Evolutionary conservation across 1,140 invertebrate genomes (phyloP), one percentile per base, ranked within the genome.

Genomic region (Cyphomyrmex costatus): DNA sequence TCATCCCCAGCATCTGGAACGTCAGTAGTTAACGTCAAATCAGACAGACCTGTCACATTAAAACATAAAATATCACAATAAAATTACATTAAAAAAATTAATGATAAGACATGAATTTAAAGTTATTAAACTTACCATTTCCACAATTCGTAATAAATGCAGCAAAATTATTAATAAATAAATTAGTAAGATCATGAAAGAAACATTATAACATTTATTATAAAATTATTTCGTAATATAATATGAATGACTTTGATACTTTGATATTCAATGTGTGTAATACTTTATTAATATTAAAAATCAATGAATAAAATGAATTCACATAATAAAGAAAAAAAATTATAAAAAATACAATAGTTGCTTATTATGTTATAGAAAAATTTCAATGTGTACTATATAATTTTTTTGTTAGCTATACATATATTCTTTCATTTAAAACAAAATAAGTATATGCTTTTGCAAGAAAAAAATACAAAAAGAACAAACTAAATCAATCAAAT

Each of bases 1-100:
- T 98, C 97, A 94, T 98, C 97, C 83, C 97, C 97, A 89, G 96
- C 96, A 95, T 97, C 97, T 96, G 96, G 92, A 51, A 91, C 87
- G 89, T 93, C 91, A 61, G 89, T 76, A 76, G 91, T 93, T 58
- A 93, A 89, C 7, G 92, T 91, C 46, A 96, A 96, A 93, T 96
- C 96, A 56, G 96, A 94, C 90, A 96, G 94, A 92, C 96, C 96
- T 96, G 73, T 14, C 87, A 88, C 65, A 91, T 86, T 87, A 78
- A 89, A 10, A 73, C 49, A 71, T 51, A 51, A 56, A 49, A n/a
- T 49, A 24, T 83, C 60, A 12, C 6, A 71, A 65, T 56, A 61
- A 19, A 1, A 30, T 36, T 19, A 16, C 14, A 42, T 36, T 19
- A 61, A 68, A 78, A 61, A n/a, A 21, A 42, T 51, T 4, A 30